A percentile compares a stretch with the other conserved stretches of the same genome.
Conservation (phyloP, 2,888 invertebrate genomes). For the Lithophane semibrunnea region DNA sequence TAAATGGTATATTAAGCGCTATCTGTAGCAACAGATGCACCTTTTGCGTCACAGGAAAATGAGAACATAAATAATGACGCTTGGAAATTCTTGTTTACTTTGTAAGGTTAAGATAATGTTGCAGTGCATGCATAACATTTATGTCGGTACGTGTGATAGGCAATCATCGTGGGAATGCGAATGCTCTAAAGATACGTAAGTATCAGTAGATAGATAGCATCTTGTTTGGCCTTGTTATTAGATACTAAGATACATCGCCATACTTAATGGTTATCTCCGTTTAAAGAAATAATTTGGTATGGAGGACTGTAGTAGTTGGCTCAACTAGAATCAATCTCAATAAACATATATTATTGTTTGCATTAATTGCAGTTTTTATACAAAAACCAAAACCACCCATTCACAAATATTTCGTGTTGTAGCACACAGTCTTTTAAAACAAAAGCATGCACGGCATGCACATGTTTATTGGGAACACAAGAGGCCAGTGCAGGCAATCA, state of each 20-base stretch:
- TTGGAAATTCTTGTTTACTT: constrained; percentile 37
- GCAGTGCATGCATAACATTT: constrained; percentile 30
- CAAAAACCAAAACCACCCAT: neutral
- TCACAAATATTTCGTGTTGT: neutral
- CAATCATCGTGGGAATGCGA: constrained; percentile 56
- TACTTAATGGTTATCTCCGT: constrained; percentile 32
- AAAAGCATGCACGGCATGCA: neutral
- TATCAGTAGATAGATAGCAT: constrained; percentile 48
- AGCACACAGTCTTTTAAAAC: neutral
- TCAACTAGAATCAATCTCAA: neutral
- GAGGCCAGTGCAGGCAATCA: neutral
- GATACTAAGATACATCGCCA: constrained; percentile 32
- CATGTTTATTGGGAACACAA: neutral
- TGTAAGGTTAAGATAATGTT: constrained; percentile 42
- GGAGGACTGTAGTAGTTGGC: constrained; percentile 2
- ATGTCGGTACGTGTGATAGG: constrained; percentile 30
- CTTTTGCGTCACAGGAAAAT: constrained; percentile 46
- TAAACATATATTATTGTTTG: neutral
- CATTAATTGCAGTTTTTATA: neutral
- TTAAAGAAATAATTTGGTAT: constrained; percentile 28
- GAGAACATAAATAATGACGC: constrained; percentile 26
- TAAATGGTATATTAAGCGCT: constrained; percentile 49
- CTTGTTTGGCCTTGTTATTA: constrained; percentile 39
- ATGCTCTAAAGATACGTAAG: constrained; percentile 37
- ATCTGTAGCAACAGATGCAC: constrained; percentile 51